A percentile compares a stretch with the other conserved stretches of the same genome.
phyloP scores from a whole-genome alignment of 1,140 invertebrate genomes.

The Ooceraea biroi region DNA sequence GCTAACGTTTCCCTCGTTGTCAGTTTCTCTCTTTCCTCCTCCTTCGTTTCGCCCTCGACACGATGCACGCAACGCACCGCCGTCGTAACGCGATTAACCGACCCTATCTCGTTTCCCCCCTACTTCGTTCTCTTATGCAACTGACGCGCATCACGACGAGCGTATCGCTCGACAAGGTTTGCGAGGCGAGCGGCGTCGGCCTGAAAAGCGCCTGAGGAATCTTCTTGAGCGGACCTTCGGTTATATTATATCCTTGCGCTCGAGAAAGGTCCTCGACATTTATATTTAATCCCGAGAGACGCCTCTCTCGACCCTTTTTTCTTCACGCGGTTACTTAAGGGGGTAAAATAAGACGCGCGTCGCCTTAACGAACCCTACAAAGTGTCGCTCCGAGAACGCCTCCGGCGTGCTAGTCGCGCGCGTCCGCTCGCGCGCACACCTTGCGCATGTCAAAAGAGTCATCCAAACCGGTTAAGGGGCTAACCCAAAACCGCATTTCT shows the following conservation, averaged over 20 bases:
- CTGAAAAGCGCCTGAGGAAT: not conserved
- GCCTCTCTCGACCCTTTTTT: not conserved
- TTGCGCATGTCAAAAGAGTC: constrained; percentile 57
- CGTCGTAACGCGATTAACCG: constrained; percentile 6
- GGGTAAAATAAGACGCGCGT: constrained; percentile 50
- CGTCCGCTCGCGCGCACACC: constrained; percentile 14
- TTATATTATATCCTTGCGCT: constrained; percentile 31
- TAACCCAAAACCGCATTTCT: constrained; percentile 60
- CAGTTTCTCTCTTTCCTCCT: not conserved
- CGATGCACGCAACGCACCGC: no score
- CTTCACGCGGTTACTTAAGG: constrained; percentile 30
- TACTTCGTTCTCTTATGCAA: constrained; percentile 40
- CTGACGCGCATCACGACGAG: not conserved
- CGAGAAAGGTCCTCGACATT: constrained; percentile 7
- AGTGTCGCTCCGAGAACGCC: constrained; percentile 43
- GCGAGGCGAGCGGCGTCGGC: constrained; percentile 19
- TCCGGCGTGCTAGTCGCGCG: not conserved
- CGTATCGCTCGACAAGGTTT: constrained; percentile 14
- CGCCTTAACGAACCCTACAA: constrained; percentile 35
- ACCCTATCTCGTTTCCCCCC: not conserved
- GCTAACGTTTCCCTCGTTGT: not conserved
- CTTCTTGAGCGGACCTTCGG: constrained; percentile 40
- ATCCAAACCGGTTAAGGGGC: constrained; percentile 64
- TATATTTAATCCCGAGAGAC: constrained; percentile 48
- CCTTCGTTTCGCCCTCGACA: not conserved